phyloP scores from a whole-genome alignment of 2,888 invertebrate genomes.

The Epistrophella euchroma region DNA sequence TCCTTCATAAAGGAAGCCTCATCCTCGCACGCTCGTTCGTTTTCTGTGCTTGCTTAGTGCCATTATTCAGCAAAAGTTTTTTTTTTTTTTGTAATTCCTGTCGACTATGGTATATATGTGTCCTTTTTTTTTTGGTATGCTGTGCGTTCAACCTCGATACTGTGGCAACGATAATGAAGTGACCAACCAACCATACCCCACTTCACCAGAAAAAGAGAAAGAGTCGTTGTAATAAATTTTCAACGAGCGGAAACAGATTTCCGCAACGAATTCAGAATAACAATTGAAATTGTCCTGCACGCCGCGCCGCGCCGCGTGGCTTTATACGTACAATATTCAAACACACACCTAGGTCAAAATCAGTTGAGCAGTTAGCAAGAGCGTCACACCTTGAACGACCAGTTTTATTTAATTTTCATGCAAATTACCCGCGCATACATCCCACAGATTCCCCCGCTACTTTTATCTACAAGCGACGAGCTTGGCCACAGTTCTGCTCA shows the following conservation, averaged over 20 bases:
- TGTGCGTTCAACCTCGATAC: slow-evolving; percentile 68
- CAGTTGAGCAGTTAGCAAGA: slow-evolving; percentile 48
- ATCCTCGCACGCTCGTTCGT: slow-evolving; percentile 33
- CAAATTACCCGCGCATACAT: slow-evolving; percentile 66
- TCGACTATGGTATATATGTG: slow-evolving; percentile 24
- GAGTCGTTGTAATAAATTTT: slow-evolving; percentile 73
- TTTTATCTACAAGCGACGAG: neutral
- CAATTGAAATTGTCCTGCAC: slow-evolving; percentile 74
- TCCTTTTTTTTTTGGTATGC: slow-evolving; percentile 38
- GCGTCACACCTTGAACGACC: slow-evolving; percentile 69
- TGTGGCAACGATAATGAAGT: slow-evolving; percentile 75
- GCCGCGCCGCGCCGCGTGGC: slow-evolving; percentile 17
- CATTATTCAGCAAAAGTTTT: slow-evolving; percentile 50
- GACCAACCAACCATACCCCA: slow-evolving; percentile 72
- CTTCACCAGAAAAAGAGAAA: slow-evolving; percentile 24
- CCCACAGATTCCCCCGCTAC: neutral
- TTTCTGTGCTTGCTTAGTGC: slow-evolving; percentile 43
- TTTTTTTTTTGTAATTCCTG: slow-evolving; percentile 19
- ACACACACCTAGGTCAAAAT: slow-evolving; percentile 44
- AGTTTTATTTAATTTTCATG: slow-evolving; percentile 75
- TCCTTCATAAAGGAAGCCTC: slow-evolving; percentile 64
- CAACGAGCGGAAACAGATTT: slow-evolving; percentile 76
- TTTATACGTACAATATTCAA: neutral
- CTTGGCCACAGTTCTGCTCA: neutral
- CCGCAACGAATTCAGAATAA: slow-evolving; percentile 76